A percentile compares a stretch with the other conserved stretches of the same genome.
Conservation (phyloP, 2,113 vertebrate species). For the Thymallus thymallus region DNA sequence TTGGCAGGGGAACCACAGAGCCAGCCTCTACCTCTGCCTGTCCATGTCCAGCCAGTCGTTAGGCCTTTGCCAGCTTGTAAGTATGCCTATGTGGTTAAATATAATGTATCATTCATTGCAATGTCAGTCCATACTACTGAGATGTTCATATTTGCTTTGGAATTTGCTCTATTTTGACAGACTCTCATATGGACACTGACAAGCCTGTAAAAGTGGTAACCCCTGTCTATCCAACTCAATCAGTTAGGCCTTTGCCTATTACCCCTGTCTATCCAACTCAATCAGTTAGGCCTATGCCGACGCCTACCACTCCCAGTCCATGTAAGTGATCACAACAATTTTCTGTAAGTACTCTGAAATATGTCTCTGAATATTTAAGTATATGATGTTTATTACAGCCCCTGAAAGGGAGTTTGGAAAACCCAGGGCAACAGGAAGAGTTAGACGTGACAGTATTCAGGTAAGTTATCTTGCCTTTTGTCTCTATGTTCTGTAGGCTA, state of each 20-base stretch:
- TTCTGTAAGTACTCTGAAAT: neutral
- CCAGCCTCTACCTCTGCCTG: conserved; percentile 28
- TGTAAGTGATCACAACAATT: conserved; percentile 47
- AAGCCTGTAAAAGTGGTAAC: conserved; percentile 20
- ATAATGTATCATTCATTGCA: neutral
- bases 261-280: conserved; percentile 23
- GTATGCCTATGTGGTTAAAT: conserved; percentile 31
- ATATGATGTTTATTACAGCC: conserved; percentile 45
- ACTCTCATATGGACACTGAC: conserved; percentile 33
- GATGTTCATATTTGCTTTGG: conserved; percentile 12
- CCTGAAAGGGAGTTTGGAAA: conserved; percentile 25
- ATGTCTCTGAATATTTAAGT: neutral
- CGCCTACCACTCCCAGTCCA: conserved; percentile 16
- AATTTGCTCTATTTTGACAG: conserved; percentile 38
- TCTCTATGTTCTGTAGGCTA: neutral
- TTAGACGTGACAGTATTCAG: conserved; percentile 65
- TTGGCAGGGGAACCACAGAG: conserved; percentile 27
- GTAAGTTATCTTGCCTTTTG: conserved; percentile 44
- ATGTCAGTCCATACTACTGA: neutral
- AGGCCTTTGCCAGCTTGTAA: conserved; percentile 63
- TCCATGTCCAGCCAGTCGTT: conserved; percentile 27
- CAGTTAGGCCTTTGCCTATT: conserved; percentile 11
- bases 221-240: conserved; percentile 25
- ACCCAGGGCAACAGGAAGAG: conserved; percentile 33
- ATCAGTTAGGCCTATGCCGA: neutral